phyloP scores from a whole-genome alignment of 2,113 vertebrate genomes.

The Ursus arctos region DNA sequence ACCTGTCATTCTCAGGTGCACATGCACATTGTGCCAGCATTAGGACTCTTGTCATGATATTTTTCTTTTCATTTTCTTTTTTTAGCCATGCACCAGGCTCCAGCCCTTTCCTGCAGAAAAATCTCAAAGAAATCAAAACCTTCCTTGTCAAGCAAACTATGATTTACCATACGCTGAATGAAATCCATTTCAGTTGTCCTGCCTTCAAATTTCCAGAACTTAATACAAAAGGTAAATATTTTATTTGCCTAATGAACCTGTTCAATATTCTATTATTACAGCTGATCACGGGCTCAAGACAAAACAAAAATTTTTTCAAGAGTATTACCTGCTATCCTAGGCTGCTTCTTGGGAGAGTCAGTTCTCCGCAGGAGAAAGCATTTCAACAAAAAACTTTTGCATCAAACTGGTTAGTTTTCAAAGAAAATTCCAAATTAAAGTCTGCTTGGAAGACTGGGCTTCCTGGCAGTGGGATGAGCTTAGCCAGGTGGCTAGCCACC shows the following conservation, averaged over 20 bases:
- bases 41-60: background rate
- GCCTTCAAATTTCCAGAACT: background rate
- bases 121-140: background rate
- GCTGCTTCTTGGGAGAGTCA: background rate
- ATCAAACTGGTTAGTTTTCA: background rate
- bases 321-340: background rate
- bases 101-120: background rate
- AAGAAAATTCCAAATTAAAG: constrained; percentile 57
- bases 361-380: background rate
- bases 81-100: background rate
- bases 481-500: background rate
- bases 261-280: background rate
- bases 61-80: background rate
- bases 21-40: background rate
- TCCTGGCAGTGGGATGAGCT: background rate
- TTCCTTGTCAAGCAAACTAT: background rate
- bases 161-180: background rate
- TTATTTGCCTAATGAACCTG: constrained; percentile 7
- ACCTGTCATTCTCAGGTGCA: background rate
- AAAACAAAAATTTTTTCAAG: background rate
- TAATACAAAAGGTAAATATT: constrained; percentile 2
- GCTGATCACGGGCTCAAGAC: background rate
- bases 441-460: background rate
- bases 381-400: background rate
- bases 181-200: background rate